phyloP scores from a whole-genome alignment of 1,140 invertebrate species.

The Cydia amplana region DNA sequence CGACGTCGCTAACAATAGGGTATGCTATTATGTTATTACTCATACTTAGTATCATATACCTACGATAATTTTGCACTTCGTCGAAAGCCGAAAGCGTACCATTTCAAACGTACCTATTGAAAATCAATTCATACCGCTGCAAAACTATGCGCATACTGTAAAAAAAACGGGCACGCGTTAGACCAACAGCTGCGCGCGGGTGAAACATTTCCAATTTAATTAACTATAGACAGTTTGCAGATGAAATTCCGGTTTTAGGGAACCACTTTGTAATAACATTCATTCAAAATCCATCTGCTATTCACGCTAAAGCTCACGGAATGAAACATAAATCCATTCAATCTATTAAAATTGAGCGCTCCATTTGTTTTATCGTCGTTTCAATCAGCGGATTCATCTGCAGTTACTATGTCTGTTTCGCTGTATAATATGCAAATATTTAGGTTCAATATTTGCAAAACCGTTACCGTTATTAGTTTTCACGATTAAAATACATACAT shows the following conservation, averaged over 20 bases:
- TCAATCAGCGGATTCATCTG: slow-evolving; percentile 59
- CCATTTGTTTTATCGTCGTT: slow-evolving; percentile 72
- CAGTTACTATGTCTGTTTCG: slow-evolving; percentile 26
- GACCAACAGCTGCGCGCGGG: slow-evolving; percentile 10
- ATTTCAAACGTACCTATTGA: slow-evolving; percentile 1
- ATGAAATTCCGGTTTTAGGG: slow-evolving; percentile 44
- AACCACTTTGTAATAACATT: slow-evolving; percentile 38
- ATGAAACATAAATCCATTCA: slow-evolving; percentile 74
- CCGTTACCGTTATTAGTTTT: not conserved
- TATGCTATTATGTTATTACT: not conserved
- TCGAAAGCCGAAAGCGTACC: not conserved
- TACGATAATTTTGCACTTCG: not conserved
- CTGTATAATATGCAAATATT: not conserved
- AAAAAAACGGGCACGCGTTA: slow-evolving; percentile 31
- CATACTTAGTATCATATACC: not conserved
- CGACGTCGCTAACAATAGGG: no score
- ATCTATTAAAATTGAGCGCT: slow-evolving; percentile 74
- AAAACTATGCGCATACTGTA: slow-evolving; percentile 34
- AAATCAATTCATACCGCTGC: slow-evolving; percentile 13
- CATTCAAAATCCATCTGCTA: slow-evolving; percentile 40
- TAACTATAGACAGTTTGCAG: slow-evolving; percentile 34
- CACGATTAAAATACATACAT: not conserved
- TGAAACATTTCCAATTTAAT: slow-evolving; percentile 37
- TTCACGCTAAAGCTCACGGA: slow-evolving; percentile 57
- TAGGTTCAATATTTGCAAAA: not conserved